phyloP scores from a whole-genome alignment of 1,140 invertebrate genomes.

The Diachasma alloeum region DNA sequence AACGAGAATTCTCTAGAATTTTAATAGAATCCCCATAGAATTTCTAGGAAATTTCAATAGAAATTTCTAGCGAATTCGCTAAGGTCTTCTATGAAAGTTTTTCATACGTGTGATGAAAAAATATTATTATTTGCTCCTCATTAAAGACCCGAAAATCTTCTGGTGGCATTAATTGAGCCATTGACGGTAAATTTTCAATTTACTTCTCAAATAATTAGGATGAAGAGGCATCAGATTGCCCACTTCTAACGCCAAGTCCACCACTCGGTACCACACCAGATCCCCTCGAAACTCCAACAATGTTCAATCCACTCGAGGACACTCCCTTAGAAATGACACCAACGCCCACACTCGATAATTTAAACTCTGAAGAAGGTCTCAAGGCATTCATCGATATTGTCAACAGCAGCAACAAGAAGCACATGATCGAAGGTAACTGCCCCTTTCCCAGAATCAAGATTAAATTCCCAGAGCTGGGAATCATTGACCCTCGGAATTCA shows the following conservation, averaged over 20 bases:
- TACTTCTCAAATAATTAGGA: conserved; percentile 44
- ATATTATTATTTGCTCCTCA: too few species aligned
- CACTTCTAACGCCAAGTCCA: conserved; percentile 61
- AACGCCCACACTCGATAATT: conserved; percentile 48
- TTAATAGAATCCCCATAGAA: too few species aligned
- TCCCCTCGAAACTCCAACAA: conserved; percentile 30
- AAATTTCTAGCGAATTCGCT: too few species aligned
- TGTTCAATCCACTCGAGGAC: conserved; percentile 50
- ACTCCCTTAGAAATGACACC: conserved; percentile 48
- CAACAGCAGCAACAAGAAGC: conserved; percentile 56
- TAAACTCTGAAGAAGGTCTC: conserved; percentile 58
- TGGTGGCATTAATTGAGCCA: too few species aligned
- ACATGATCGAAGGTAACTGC: conserved; percentile 51
- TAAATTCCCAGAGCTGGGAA: too few species aligned
- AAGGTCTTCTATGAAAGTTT: too few species aligned
- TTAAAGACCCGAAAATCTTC: too few species aligned
- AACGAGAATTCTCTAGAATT: too few species aligned
- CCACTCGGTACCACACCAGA: conserved; percentile 30
- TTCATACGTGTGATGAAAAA: too few species aligned
- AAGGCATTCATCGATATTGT: conserved; percentile 59
- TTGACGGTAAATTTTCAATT: background rate
- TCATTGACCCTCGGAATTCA: background rate
- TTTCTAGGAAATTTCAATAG: too few species aligned
- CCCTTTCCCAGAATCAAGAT: too few species aligned
- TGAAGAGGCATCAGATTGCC: conserved; percentile 63